phyloP scores from a whole-genome alignment of 1,140 invertebrate genomes.

The Rhagoletis zephyria region DNA sequence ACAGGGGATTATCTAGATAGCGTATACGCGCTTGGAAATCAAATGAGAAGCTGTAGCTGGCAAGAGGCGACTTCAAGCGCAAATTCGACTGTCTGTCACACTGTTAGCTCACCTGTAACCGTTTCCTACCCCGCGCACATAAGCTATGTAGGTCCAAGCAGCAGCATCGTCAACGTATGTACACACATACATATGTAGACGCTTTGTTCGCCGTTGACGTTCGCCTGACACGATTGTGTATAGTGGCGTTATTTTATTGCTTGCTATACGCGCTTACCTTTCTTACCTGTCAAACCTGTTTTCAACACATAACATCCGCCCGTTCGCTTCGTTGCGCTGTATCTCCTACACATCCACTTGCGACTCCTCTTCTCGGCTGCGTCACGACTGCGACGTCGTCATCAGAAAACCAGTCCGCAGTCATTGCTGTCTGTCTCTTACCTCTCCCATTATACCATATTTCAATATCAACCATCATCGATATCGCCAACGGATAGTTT shows the following conservation, averaged over 20 bases:
- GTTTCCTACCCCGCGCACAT: not conserved
- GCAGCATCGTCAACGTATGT: not conserved
- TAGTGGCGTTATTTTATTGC: not conserved
- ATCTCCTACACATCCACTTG: not conserved
- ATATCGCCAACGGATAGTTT: not conserved
- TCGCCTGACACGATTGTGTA: not conserved
- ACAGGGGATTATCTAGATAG: not conserved
- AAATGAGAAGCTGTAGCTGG: not conserved
- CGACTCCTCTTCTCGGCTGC: not conserved
- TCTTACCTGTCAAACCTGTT: conserved; percentile 42
- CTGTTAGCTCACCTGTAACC: not conserved
- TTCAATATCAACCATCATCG: conserved; percentile 26
- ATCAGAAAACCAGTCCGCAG: conserved; percentile 38
- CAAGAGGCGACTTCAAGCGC: too few species aligned
- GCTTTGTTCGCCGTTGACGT: not conserved
- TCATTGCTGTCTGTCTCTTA: not conserved
- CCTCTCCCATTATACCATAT: not conserved
- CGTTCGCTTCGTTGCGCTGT: not conserved
- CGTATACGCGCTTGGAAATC: not conserved
- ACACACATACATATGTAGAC: not conserved
- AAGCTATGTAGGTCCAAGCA: not conserved
- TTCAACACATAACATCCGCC: conserved; percentile 28
- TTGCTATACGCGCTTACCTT: not conserved
- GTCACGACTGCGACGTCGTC: conserved; percentile 35
- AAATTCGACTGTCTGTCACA: too few species aligned